These are phyloP conservation scores for Chironomus tepperi DNA, from an alignment of 1,140 invertebrate genomes.

Conservation along the genomic window DNA sequence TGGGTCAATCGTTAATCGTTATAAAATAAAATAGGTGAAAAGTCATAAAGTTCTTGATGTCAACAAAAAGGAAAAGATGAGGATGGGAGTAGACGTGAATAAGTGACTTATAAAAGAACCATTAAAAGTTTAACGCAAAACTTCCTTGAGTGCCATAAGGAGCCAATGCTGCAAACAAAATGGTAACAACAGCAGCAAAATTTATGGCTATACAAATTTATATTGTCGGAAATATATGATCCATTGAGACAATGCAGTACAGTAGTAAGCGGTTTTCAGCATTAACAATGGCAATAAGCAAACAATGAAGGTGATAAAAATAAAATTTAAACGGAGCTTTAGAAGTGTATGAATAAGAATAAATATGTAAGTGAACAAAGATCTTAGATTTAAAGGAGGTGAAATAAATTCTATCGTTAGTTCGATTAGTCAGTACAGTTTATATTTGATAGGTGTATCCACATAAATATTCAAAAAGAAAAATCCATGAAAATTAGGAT, in stretches of 20 bases:
- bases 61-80: background rate
- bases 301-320: no score
- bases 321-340: no score
- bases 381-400: no score
- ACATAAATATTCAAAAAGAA: no score
- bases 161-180: background rate
- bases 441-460: no score
- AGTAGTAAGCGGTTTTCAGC: background rate
- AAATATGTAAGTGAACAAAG: no score
- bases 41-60: background rate
- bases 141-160: conserved; percentile 6
- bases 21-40: conserved; percentile 14
- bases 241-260: conserved; percentile 1
- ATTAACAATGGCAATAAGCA: no score
- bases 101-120: background rate
- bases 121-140: conserved; percentile 2
- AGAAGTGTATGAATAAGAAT: no score
- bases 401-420: no score
- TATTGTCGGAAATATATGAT: conserved; percentile 11
- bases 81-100: background rate
- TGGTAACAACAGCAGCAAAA: conserved; percentile 12
- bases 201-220: conserved; percentile 4
- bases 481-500: no score
- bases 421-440: no score
- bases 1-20: conserved; percentile 5